Conservation (phyloP, 1,140 invertebrate species). For the Diprion similis region DNA sequence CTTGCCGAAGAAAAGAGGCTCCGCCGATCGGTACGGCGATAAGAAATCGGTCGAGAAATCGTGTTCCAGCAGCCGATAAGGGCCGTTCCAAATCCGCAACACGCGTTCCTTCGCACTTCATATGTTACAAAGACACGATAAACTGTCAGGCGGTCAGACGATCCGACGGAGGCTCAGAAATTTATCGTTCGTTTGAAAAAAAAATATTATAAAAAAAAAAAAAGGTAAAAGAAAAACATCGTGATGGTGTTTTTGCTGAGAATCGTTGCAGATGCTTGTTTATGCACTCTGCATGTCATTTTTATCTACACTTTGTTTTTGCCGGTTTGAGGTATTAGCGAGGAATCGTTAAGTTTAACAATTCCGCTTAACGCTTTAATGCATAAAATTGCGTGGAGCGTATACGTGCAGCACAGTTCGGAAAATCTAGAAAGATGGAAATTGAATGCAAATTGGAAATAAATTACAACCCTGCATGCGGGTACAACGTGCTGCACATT, state of each 20-base stretch:
- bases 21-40: conserved; percentile 13
- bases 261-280: no score
- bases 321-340: neutral
- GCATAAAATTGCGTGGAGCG: conserved; percentile 8
- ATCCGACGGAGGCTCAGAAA: no score
- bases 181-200: no score
- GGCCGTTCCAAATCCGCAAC: neutral
- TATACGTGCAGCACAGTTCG: conserved; percentile 19
- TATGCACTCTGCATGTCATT: no score
- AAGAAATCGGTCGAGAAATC: conserved; percentile 1
- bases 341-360: neutral
- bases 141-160: no score
- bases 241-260: no score
- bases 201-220: no score
- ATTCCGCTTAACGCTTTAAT: neutral
- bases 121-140: neutral
- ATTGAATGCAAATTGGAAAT: conserved; percentile 50
- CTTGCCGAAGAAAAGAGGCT: conserved; percentile 2
- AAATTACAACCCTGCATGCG: conserved; percentile 41
- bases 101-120: neutral
- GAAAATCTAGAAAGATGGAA: conserved; percentile 37
- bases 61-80: neutral
- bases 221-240: no score
- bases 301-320: no score
- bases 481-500: conserved; percentile 15